Base-by-base conservation (phyloP, 2,113 vertebrate species). In the Chelonoidis abingdonii region DNA sequence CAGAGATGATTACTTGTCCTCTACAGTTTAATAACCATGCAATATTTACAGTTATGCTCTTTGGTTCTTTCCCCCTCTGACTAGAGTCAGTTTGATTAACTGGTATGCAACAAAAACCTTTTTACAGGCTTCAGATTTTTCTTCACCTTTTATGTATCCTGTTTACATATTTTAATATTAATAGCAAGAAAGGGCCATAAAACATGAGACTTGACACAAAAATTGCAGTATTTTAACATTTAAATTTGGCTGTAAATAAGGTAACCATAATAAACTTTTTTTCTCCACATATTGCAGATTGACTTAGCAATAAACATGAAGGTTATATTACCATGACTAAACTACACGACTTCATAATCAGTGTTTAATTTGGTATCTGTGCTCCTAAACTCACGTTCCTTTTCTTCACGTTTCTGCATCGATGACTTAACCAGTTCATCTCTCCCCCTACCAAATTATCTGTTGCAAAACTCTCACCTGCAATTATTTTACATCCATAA, bases 81-180 rank as follows among this genome's bases (percentile, higher is more conserved):
- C 44, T 87, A 87, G 52, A 81, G 86, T 87, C 65, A 95, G n/a
- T 83, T 41, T 96, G 84, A 94, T 87, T 91, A 96, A 94, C 49
- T 62, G 24, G 7, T 86, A 57, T 47, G 52, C 56, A 59, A 76
- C 82, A 97, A 93, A 97, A 97, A 83, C 10, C 5, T 83, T 97
- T 94, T 69, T 79, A 95, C 25, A 95, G 76, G 44, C 50, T 88
- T 92, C 35, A 94, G 88, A 90, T 94, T 96, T 92, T 93, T 93
- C 79, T 93, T 54, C 69, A 93, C 10, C 53, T 95, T 50, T 41
- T 94, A 95, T 54, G 6, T 65, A 94, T 94, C 88, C 25, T 38
- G 12, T 94, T 96, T 89, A 95, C 81, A 35, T 93, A 94, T 89
- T 95, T 97, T 88, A 97, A 95, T 95, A 96, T 82, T 96, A 97